Percentiles rank a stretch among this genome's conserved stretches.
Evolutionary conservation across 2,797 vertebrate genomes (phyloP).

Genomic region (Apogon hyalosoma): DNA sequence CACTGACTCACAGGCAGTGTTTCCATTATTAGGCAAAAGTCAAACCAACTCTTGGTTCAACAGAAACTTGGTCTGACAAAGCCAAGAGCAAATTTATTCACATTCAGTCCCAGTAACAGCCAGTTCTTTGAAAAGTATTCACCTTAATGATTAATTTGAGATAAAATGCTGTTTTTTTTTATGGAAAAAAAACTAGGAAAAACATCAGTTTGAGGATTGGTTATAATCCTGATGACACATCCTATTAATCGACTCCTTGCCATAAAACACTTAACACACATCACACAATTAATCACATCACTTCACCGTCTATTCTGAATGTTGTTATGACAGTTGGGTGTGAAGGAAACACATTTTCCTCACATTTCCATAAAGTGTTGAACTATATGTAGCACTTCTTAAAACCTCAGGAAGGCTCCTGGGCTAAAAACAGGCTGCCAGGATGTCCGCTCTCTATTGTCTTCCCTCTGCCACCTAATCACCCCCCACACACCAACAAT

Average conservation of each 20-base stretch:
- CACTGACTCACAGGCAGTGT: conserved; percentile 38
- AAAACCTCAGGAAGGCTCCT: conserved; percentile 60
- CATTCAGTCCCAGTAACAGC: neutral
- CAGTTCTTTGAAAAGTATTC: neutral
- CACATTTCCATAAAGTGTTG: conserved; percentile 40
- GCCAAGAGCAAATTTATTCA: no score
- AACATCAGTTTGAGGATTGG: no score
- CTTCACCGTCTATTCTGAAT: neutral
- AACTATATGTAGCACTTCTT: conserved; percentile 22
- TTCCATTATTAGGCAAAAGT: conserved; percentile 13
- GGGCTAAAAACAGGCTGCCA: conserved; percentile 72
- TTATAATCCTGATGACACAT: no score
- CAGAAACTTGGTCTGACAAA: neutral
- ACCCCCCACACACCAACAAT: conserved; percentile 48
- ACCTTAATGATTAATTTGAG: neutral
- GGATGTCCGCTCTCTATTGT: conserved; percentile 78
- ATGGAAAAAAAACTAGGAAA: no score
- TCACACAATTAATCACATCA: conserved; percentile 6
- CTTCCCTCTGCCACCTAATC: conserved; percentile 58
- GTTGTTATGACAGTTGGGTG: conserved; percentile 18
- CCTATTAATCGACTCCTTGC: no score
- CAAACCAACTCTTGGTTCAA: conserved; percentile 22
- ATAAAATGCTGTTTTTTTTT: no score
- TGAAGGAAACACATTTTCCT: conserved; percentile 43
- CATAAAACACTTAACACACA: neutral